Base-by-base conservation (phyloP, 2,113 vertebrate genomes). In the Mobula hypostoma region DNA sequence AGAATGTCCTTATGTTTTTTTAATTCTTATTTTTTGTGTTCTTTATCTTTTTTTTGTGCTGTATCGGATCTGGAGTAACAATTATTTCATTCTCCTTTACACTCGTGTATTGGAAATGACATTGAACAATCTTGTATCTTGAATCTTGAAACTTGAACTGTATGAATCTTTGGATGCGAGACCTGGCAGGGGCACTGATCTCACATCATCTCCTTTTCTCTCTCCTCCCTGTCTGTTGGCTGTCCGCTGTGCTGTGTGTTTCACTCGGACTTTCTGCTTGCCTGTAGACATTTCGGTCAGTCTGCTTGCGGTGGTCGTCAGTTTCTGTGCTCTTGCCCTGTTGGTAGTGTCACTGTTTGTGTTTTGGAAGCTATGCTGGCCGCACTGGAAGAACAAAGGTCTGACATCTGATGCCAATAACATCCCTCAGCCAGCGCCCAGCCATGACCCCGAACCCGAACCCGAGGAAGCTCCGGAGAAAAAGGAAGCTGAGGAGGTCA, bases 341-440 rank as follows among this genome's bases (percentile, higher is more conserved):
- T 96, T 99, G 97, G 97, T 98, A 95, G 99, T 99, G 95, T 99
- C 98, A 0, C 98, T 99, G 95, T 99, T 99, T 96, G 98, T 99
- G 95, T 99, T 99, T 97, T 99, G 98, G 98, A 99, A 99, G 96
- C 96, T 99, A 95, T 99, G 99, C 94, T 98, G 98, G 98, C 99
- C 99, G 48, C 97, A 98, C 95, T 99, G 98, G 98, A 98, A 97
- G 95, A 99, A 97, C 96, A 99, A 99, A 95, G 97, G 98, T 0
- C 94, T 98, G 80, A 96, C 97, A 27, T 95, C 97, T 66, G 97
- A 97, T 0, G 91, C 94, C 1, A 97, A 92, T 3, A 96, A 96
- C 95, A 96, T 96, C 90, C 97, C 97, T 0, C 98, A 95, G 72
- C 97, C 96, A 95, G 95, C 95, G 92, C 94, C 97, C 95, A 95